Evolutionary conservation across 2,797 vertebrate genomes (phyloP).

Genomic region (Pseudochaenichthys georgianus): DNA sequence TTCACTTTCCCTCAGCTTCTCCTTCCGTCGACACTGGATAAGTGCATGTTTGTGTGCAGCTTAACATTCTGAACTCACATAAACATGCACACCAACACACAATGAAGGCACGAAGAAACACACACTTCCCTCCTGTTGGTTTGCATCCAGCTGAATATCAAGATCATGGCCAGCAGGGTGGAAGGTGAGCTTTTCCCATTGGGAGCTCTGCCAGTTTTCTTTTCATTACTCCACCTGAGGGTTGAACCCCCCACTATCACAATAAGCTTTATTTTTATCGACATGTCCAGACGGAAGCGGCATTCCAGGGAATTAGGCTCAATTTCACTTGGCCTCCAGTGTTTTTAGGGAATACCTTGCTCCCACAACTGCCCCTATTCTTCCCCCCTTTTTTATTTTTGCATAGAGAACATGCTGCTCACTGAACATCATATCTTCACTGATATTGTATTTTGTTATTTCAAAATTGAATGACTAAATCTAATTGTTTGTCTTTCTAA

Average conservation of each 20-base stretch:
- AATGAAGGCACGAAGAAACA: constrained; percentile 1
- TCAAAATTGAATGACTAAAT: constrained; percentile 40
- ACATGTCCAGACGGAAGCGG: constrained; percentile 80
- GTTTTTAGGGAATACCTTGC: constrained; percentile 75
- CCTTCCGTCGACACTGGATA: constrained; percentile 41
- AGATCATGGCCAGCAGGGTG: constrained; percentile 45
- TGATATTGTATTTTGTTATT: constrained; percentile 52
- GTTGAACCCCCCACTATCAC: constrained; percentile 78
- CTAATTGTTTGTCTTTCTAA: constrained; percentile 31
- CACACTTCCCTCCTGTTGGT: constrained; percentile 39
- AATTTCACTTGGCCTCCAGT: constrained; percentile 84
- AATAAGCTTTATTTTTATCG: constrained; percentile 85
- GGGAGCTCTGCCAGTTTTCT: constrained; percentile 78
- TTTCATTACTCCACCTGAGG: constrained; percentile 81
- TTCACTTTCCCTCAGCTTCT: constrained; percentile 67
- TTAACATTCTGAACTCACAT: constrained; percentile 38
- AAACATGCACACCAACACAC: constrained; percentile 17
- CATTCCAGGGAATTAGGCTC: constrained; percentile 88
- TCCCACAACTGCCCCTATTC: constrained; percentile 50
- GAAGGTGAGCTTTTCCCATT: constrained; percentile 69
- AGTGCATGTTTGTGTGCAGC: constrained; percentile 55
- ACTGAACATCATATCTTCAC: constrained; percentile 43
- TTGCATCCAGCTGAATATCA: constrained; percentile 39
- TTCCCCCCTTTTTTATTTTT: background rate
- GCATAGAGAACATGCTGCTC: constrained; percentile 40